These are phyloP conservation scores for Asteroscopus sphinx DNA, from an alignment of 2,888 invertebrate genomes.

Conservation along the genomic window DNA sequence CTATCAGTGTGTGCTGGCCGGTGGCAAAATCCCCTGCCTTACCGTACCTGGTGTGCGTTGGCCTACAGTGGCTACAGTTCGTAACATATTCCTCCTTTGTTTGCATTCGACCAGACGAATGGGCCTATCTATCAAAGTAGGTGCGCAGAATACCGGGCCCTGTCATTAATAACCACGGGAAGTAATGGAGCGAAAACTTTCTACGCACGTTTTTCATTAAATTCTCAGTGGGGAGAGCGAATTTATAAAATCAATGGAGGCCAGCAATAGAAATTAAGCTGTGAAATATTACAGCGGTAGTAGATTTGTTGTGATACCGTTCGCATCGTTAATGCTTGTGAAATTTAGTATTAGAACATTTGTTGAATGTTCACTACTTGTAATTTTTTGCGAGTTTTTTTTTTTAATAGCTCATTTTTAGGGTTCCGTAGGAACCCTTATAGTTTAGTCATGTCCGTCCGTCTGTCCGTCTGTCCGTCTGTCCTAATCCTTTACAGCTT, in stretches of 20 bases:
- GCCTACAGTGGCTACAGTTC: background rate
- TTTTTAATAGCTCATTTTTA: too few species aligned
- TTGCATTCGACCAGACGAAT: conserved; percentile 68
- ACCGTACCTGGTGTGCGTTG: too few species aligned
- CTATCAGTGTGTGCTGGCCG: too few species aligned
- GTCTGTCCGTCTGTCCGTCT: too few species aligned
- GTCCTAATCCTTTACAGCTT: too few species aligned
- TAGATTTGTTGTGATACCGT: conserved; percentile 57
- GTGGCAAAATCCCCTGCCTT: too few species aligned
- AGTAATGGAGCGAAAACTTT: conserved; percentile 79
- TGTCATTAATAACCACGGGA: conserved; percentile 75
- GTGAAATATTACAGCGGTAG: conserved; percentile 56
- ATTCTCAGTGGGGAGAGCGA: conserved; percentile 68
- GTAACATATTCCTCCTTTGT: conserved; percentile 62
- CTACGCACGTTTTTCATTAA: conserved; percentile 85
- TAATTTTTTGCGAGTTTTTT: too few species aligned
- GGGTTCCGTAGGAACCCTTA: too few species aligned
- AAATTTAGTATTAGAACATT: conserved; percentile 48
- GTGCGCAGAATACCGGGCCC: conserved; percentile 62
- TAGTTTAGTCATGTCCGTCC: too few species aligned
- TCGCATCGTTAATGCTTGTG: conserved; percentile 41
- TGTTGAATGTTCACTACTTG: conserved; percentile 45
- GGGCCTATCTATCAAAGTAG: conserved; percentile 73
- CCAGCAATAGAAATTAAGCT: conserved; percentile 71
- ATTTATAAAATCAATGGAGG: conserved; percentile 77